Conservation (phyloP, 2,113 vertebrate genomes). For the Tachysurus fulvidraco region DNA sequence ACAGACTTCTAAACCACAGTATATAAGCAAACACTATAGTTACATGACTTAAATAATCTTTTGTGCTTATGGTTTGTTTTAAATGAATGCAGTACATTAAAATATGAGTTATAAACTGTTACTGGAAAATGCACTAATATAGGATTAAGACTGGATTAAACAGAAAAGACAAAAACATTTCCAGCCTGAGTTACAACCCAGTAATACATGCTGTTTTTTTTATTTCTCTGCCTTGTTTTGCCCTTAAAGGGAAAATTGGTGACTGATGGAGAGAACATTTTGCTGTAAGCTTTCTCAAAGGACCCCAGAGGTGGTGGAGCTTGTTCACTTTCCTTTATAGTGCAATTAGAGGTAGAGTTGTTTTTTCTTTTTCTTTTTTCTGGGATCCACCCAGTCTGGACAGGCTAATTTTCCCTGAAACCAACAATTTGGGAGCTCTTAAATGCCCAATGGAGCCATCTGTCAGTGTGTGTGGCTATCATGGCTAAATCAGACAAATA, state of each 20-base stretch:
- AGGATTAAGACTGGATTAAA: neutral
- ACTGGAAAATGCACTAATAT: neutral
- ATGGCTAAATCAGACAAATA: conserved; percentile 26
- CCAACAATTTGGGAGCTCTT: neutral
- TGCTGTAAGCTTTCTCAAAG: conserved; percentile 29
- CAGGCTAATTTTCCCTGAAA: conserved; percentile 11
- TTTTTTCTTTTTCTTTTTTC: neutral
- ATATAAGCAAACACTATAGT: neutral
- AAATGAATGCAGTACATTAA: neutral
- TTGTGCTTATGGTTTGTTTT: neutral
- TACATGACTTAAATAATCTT: neutral
- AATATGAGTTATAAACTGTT: neutral
- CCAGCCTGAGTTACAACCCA: neutral
- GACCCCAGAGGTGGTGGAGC: neutral
- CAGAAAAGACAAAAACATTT: neutral
- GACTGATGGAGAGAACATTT: conserved; percentile 23
- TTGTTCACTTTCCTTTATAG: conserved; percentile 25
- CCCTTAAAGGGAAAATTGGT: conserved; percentile 17
- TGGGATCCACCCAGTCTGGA: neutral
- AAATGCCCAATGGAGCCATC: conserved; percentile 8
- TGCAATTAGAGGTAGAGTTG: conserved; percentile 18
- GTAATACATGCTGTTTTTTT: conserved; percentile 3
- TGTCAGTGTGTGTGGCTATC: neutral
- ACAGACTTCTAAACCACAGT: neutral
- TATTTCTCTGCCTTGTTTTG: conserved; percentile 2